Base-by-base conservation (phyloP, 2,888 invertebrate species). In the Drosophila paucipuncta region DNA sequence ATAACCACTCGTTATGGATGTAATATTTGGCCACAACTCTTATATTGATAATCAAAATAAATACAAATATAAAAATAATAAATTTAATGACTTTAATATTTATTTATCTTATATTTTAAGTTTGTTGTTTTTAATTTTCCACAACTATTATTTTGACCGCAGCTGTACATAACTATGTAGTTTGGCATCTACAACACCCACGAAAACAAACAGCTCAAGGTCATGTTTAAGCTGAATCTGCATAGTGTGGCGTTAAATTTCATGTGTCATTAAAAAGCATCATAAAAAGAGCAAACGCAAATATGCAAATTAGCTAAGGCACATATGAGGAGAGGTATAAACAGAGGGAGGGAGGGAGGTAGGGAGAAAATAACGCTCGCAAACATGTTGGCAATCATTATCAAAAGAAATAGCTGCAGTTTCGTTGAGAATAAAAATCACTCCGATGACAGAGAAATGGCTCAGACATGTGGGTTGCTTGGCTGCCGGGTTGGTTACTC, bases 201-300 rank as follows among this genome's bases (percentile, higher is more conserved):
- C 5, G 5, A 11, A 55, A 72, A 55, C 35, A 64, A 49, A n/a
- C n/a, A 62, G 73, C 85, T 71, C 69, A 81, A 84, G 82, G 85
- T 82, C 83, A 76, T 54, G 18, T 54, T 47, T 65, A 52, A 60
- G 30, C 58, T 52, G 70, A 57, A 62, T 66, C 67, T 67, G 52
- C 54, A 67, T 50, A 60, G 39, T 33, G 50, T 37, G 50, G 64
- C 78, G 76, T 88, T 70, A 85, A 83, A 73, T 85, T 84, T 84
- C 76, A 80, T 67, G 73, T 72, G 68, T 50, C 83, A 88, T 88
- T 85, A 85, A 88, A 83, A 82, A 39, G 16, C 31, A 67, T 31
- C 67, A 76, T 82, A 81, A 81, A 86, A 62, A 67, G 61, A 30
- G 63, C 31, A 39, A 78, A 72, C 53, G 65, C 53, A 69, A 73